phyloP scores from a whole-genome alignment of 1,140 invertebrate genomes.

The Zaprionus capensis region DNA sequence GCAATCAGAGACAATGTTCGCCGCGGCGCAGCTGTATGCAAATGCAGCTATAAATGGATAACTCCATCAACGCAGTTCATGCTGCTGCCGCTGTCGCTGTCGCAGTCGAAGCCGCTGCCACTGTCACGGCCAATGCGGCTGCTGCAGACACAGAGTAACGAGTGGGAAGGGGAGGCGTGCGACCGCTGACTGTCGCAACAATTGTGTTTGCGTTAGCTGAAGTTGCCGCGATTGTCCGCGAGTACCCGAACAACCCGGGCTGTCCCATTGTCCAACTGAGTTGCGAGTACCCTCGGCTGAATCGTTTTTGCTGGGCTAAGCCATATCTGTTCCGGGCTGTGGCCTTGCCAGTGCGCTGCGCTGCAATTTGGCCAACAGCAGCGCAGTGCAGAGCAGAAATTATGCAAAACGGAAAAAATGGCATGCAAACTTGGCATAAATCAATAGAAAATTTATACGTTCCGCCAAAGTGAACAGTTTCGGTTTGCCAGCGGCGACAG shows the following conservation, averaged over 20 bases:
- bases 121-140: conserved; percentile 42
- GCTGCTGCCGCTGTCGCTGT: conserved; percentile 40
- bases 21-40: conserved; percentile 64
- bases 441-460: conserved; percentile 83
- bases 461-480: conserved; percentile 75
- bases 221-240: conserved; percentile 13
- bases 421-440: conserved; percentile 82
- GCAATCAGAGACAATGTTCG: conserved; percentile 70
- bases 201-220: conserved; percentile 65
- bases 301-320: neutral
- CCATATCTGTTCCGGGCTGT: conserved; percentile 36
- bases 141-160: conserved; percentile 54
- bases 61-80: conserved; percentile 81
- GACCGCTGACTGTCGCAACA: conserved; percentile 71
- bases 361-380: conserved; percentile 73
- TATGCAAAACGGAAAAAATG: conserved; percentile 82
- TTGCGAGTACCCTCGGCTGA: neutral
- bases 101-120: conserved; percentile 27
- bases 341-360: conserved; percentile 29
- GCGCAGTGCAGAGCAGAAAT: conserved; percentile 45
- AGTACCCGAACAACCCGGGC: conserved; percentile 2
- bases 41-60: conserved; percentile 82
- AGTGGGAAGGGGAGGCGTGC: conserved; percentile 29
- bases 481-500: conserved; percentile 46
- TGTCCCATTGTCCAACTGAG: conserved; percentile 13